Evolutionary conservation across 2,888 invertebrate genomes (phyloP).

Genomic region (Lordiphosa fenestrarum): DNA sequence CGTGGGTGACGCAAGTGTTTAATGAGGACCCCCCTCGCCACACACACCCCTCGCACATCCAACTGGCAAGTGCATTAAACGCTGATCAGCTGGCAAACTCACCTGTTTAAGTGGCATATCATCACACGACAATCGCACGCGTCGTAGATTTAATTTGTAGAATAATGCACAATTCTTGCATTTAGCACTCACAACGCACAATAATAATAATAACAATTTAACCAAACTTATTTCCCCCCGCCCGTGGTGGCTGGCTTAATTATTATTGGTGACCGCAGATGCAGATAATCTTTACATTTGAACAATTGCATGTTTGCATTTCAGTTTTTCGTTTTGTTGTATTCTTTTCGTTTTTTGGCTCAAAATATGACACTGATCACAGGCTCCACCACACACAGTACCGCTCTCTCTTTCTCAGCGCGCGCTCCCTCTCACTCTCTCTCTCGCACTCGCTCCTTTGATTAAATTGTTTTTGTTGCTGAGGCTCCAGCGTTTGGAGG

Average conservation of each 20-base stretch:
- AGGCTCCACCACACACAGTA: constrained; percentile 7
- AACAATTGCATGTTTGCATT: constrained; percentile 57
- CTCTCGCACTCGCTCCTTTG: constrained; percentile 4
- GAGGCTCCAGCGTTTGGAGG: constrained; percentile 1
- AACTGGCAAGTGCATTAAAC: constrained; percentile 49
- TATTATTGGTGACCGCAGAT: constrained; percentile 13
- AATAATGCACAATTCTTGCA: constrained; percentile 62
- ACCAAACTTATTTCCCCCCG: constrained; percentile 14
- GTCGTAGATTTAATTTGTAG: constrained; percentile 75
- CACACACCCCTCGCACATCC: constrained; percentile 8
- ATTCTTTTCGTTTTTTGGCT: constrained; percentile 14
- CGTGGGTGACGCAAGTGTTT: constrained; percentile 67
- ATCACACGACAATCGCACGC: constrained; percentile 79
- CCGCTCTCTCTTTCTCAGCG: constrained; percentile 1
- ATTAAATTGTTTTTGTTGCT: constrained; percentile 10
- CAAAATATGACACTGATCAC: constrained; percentile 10
- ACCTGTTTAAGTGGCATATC: constrained; percentile 80
- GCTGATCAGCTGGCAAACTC: constrained; percentile 60
- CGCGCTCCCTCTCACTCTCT: constrained; percentile 4
- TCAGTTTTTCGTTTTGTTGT: constrained; percentile 16
- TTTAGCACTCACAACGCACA: constrained; percentile 53
- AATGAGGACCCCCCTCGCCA: constrained; percentile 27
- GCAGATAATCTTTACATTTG: constrained; percentile 44
- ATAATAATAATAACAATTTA: constrained; percentile 20
- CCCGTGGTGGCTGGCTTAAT: constrained; percentile 1